Conservation (phyloP, 2,113 vertebrate genomes). For the Eurystomus gularis region DNA sequence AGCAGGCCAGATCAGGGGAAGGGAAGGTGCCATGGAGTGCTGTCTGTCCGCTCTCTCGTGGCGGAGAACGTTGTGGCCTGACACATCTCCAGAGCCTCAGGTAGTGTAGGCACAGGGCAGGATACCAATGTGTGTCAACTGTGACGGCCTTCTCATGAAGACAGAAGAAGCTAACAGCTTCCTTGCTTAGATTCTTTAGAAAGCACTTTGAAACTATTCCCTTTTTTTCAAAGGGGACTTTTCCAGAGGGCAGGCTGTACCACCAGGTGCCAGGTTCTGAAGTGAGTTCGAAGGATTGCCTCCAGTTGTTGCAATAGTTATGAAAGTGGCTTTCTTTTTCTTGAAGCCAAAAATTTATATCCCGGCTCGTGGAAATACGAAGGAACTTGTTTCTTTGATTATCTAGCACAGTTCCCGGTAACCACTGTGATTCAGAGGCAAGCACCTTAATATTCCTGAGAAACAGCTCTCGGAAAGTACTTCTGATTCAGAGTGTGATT, state of each 20-base stretch:
- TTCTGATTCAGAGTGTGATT: slow-evolving; percentile 31
- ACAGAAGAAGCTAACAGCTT: neutral
- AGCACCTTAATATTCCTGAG: neutral
- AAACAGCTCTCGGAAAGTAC: neutral
- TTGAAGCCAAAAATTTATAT: neutral
- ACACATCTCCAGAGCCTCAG: neutral
- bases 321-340: neutral
- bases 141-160: neutral
- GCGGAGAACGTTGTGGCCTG: neutral
- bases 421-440: slow-evolving; percentile 13
- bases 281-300: neutral
- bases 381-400: slow-evolving; percentile 29
- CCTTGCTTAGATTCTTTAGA: neutral
- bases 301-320: neutral
- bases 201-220: neutral
- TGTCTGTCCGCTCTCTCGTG: neutral
- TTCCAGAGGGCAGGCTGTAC: neutral
- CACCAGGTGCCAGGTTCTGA: neutral
- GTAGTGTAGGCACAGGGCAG: neutral
- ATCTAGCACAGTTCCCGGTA: neutral
- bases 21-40: neutral
- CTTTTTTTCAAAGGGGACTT: neutral
- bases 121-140: neutral
- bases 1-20: neutral
- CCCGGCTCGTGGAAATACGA: neutral